Percentiles rank a stretch among this genome's conserved stretches.
Evolutionary conservation across 2,113 vertebrate genomes (phyloP).

Genomic region (Chelonoidis abingdonii): DNA sequence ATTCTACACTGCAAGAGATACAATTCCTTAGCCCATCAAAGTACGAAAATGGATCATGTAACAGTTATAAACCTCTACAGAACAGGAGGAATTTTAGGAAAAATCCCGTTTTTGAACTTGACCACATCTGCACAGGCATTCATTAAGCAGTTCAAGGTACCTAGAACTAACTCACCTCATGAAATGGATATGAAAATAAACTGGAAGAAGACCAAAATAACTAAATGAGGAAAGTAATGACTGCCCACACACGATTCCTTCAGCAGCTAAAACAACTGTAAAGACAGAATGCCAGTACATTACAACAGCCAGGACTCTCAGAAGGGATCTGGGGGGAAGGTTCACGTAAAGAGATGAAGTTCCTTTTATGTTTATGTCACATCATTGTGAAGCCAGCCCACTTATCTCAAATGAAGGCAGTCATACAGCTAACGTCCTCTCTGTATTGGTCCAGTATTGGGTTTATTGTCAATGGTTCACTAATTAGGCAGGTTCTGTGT

Average conservation of each 20-base stretch:
- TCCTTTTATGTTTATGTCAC: fast-evolving
- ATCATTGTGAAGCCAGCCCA: background rate
- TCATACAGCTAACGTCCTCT: fast-evolving
- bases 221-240: background rate
- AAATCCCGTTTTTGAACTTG: background rate
- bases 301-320: background rate
- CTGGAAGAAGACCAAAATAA: background rate
- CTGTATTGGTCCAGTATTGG: fast-evolving
- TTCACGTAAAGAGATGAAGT: background rate
- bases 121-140: background rate
- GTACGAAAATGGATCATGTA: background rate
- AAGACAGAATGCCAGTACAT: background rate
- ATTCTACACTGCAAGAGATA: background rate
- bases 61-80: fast-evolving
- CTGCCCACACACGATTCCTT: background rate
- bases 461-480: background rate
- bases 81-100: background rate
- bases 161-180: background rate
- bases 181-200: background rate
- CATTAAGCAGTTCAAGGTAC: background rate
- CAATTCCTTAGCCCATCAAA: background rate
- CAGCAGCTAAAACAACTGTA: background rate
- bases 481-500: background rate
- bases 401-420: background rate
- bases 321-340: background rate